phyloP scores from a whole-genome alignment of 2,888 invertebrate genomes.

The Anoncus sp. region DNA sequence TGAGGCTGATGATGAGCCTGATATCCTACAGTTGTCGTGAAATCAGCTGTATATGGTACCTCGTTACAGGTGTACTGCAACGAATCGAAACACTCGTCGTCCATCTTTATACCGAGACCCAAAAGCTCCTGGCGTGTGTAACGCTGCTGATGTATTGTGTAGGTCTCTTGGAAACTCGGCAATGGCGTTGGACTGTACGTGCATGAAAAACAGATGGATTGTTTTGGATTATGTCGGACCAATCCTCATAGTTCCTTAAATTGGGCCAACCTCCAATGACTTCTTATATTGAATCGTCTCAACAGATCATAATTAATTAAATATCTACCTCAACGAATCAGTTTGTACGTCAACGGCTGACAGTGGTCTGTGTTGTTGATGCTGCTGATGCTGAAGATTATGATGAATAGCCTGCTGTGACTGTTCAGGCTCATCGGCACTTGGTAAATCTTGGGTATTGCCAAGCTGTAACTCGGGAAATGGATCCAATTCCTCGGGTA shows the following conservation, averaged over 20 bases:
- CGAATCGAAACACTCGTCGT: conserved; percentile 92
- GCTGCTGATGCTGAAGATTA: conserved; percentile 73
- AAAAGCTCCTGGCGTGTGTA: conserved; percentile 87
- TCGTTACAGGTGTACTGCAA: conserved; percentile 76
- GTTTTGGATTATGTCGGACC: no score
- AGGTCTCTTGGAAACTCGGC: conserved; percentile 95
- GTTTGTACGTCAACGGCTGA: conserved; percentile 77
- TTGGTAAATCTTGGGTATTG: conserved; percentile 77
- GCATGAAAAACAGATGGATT: no score
- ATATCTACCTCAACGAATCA: conserved; percentile 78
- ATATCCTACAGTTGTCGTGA: conserved; percentile 73
- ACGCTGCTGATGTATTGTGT: conserved; percentile 89
- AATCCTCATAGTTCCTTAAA: no score
- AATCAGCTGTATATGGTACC: conserved; percentile 76
- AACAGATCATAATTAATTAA: no score
- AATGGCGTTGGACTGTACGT: conserved; percentile 86
- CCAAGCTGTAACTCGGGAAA: conserved; percentile 87
- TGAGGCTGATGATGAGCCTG: conserved; percentile 73
- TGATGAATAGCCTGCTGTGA: conserved; percentile 79
- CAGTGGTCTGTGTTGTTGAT: conserved; percentile 72
- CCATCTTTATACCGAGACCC: conserved; percentile 91
- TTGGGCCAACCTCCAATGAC: background rate
- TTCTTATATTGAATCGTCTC: background rate
- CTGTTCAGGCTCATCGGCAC: conserved; percentile 76
- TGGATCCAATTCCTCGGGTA: conserved; percentile 90